Conservation (phyloP, 2,888 invertebrate species). For the Bembecia ichneumoniformis region DNA sequence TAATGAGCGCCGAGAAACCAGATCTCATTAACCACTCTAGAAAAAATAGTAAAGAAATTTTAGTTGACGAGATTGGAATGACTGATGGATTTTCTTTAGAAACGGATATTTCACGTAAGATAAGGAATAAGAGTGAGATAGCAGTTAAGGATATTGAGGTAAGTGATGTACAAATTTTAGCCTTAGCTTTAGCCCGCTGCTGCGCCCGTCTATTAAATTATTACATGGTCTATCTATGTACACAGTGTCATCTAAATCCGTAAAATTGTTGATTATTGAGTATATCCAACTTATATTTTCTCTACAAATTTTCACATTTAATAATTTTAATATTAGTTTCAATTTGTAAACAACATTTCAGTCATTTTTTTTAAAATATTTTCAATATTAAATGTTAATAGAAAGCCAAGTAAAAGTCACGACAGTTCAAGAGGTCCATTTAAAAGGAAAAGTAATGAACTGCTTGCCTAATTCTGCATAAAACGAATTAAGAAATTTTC, state of each 20-base stretch:
- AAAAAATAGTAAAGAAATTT: conserved; percentile 42
- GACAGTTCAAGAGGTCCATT: not conserved
- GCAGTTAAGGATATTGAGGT: conserved; percentile 46
- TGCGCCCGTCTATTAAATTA: too few relatives aligned
- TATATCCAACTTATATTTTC: too few relatives aligned
- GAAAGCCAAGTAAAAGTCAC: too few relatives aligned
- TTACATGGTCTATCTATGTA: too few relatives aligned
- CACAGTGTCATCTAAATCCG: too few relatives aligned
- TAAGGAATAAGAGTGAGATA: conserved; percentile 51
- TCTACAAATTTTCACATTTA: too few relatives aligned
- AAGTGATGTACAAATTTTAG: conserved; percentile 15
- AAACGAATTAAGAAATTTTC: not conserved
- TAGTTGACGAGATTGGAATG: conserved; percentile 48
- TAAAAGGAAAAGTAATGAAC: not conserved
- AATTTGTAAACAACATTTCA: too few relatives aligned
- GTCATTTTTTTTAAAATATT: too few relatives aligned
- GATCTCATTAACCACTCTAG: conserved; percentile 57
- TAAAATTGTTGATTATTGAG: too few relatives aligned
- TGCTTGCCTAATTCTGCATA: not conserved
- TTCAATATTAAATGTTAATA: too few relatives aligned
- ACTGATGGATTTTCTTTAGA: conserved; percentile 35
- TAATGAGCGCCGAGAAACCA: conserved; percentile 43
- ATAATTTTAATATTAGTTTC: too few relatives aligned
- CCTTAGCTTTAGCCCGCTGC: too few relatives aligned
- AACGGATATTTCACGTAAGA: conserved; percentile 39